Evolutionary conservation across 1,140 invertebrate species (phyloP).

Genomic region (Phymorhynchus buccinoides): DNA sequence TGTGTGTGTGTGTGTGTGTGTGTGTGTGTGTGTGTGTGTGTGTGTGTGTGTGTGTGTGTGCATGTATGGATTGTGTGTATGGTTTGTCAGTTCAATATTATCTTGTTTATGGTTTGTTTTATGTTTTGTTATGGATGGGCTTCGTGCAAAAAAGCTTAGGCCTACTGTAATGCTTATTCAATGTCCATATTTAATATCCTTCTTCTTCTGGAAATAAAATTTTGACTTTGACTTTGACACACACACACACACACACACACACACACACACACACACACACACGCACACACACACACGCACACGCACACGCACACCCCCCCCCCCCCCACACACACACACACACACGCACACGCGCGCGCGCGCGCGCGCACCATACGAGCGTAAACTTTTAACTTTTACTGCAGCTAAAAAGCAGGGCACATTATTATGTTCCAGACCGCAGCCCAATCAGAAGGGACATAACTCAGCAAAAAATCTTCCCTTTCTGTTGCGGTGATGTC

Average conservation of each 20-base stretch:
- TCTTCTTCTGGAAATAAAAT: too few species aligned
- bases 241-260: not conserved
- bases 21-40: conserved; percentile 11
- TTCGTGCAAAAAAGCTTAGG: too few species aligned
- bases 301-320: not conserved
- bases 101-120: not conserved
- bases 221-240: too few species aligned
- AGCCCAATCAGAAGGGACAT: not conserved
- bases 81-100: too few species aligned
- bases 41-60: not conserved
- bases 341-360: conserved; percentile 3
- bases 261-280: not conserved
- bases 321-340: not conserved
- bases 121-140: too few species aligned
- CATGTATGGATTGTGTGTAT: not conserved
- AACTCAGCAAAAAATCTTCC: not conserved
- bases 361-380: not conserved
- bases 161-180: too few species aligned
- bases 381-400: not conserved
- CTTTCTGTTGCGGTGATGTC: too few species aligned
- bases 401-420: not conserved
- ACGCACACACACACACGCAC: not conserved
- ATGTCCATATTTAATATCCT: too few species aligned
- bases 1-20: conserved; percentile 6
- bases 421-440: not conserved